phyloP scores from a whole-genome alignment of 2,113 vertebrate genomes.

The Petrocephalus zakoni region DNA sequence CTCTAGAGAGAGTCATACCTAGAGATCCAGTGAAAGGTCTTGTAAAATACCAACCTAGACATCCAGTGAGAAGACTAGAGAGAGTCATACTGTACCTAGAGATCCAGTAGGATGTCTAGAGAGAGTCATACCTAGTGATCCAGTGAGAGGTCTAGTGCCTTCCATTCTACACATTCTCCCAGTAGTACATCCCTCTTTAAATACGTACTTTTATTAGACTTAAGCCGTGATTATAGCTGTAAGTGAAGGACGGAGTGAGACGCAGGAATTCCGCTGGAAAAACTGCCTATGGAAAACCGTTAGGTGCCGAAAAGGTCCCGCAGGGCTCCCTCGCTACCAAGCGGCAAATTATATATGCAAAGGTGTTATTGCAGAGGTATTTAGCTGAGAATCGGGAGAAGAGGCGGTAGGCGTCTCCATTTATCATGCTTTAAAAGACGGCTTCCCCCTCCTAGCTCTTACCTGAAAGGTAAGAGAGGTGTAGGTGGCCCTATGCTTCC shows the following conservation, averaged over 20 bases:
- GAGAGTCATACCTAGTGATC: too few relatives aligned
- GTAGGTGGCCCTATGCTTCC: constrained; percentile 50
- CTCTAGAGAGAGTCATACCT: background rate
- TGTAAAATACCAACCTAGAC: too few relatives aligned
- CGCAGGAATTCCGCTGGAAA: background rate
- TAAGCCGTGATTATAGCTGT: background rate
- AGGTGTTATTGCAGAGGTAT: constrained; percentile 61
- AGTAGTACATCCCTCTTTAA: background rate
- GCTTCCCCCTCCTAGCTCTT: constrained; percentile 48
- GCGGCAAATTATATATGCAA: constrained; percentile 68
- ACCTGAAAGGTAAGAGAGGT: constrained; percentile 49
- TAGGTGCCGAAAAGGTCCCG: constrained; percentile 59
- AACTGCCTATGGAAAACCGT: constrained; percentile 45
- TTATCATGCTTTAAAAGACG: constrained; percentile 64
- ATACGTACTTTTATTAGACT: background rate
- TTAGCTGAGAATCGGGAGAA: constrained; percentile 56
- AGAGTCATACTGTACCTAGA: too few relatives aligned
- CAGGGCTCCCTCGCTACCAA: constrained; percentile 58
- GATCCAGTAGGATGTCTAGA: too few relatives aligned
- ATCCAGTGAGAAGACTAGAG: too few relatives aligned
- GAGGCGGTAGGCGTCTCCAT: constrained; percentile 50
- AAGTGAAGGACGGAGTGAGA: background rate
- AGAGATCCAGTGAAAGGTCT: background rate
- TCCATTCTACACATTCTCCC: too few relatives aligned
- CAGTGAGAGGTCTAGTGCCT: too few relatives aligned